Percentiles rank a stretch among this genome's conserved stretches.
These are phyloP conservation scores for Ameiurus melas DNA, from an alignment of 2,113 vertebrate species.

Conservation along the genomic window DNA sequence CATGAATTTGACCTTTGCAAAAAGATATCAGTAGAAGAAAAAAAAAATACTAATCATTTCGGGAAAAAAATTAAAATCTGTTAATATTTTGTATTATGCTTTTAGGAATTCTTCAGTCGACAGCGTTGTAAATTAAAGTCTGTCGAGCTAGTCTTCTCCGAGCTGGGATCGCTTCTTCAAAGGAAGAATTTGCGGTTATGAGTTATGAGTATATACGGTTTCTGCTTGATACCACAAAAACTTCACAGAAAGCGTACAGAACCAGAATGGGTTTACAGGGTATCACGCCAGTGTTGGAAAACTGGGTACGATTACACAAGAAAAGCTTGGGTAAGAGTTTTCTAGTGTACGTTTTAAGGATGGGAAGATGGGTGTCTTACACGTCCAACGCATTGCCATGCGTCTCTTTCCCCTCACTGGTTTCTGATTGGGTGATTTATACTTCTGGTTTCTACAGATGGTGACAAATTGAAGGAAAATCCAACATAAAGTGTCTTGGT, in stretches of 20 bases:
- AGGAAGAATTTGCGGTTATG: conserved; percentile 19
- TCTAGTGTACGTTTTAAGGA: background rate
- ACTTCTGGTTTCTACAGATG: background rate
- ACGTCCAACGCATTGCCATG: background rate
- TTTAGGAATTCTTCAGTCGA: background rate
- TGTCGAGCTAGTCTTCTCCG: background rate
- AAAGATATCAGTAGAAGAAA: background rate
- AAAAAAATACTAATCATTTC: background rate
- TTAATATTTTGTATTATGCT: background rate
- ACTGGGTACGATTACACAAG: background rate
- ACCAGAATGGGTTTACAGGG: background rate
- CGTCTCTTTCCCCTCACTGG: background rate
- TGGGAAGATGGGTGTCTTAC: background rate
- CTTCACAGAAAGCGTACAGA: background rate
- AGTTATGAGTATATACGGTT: conserved; percentile 21
- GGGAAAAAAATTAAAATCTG: background rate
- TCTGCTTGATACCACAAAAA: conserved; percentile 10
- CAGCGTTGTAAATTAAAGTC: background rate
- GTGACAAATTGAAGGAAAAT: background rate
- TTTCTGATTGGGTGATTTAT: conserved; percentile 21
- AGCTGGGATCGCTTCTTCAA: conserved; percentile 17
- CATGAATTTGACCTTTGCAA: background rate
- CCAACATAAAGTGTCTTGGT: background rate
- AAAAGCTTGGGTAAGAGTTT: conserved; percentile 12
- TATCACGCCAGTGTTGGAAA: background rate